These are phyloP conservation scores for Connochaetes taurinus DNA, from an alignment of 2,113 vertebrate genomes.

Conservation along the genomic window DNA sequence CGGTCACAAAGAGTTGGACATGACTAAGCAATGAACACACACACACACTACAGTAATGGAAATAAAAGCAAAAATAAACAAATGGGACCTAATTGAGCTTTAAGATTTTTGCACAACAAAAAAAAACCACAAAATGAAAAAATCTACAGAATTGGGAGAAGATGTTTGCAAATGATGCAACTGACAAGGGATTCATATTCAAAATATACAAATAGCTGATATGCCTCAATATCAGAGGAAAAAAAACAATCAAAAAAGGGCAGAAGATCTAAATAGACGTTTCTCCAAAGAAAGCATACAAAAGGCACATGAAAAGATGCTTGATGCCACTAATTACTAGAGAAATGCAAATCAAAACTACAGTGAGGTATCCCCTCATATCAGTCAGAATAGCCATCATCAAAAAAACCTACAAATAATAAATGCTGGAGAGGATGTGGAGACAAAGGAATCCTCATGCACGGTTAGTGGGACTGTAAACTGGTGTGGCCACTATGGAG, in stretches of 20 bases:
- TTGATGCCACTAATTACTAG: not conserved
- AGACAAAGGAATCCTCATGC: not conserved
- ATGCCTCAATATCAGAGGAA: not conserved
- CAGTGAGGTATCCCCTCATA: not conserved
- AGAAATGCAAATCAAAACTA: not conserved
- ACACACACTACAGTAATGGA: not conserved
- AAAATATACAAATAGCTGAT: not conserved
- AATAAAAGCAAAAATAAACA: not conserved
- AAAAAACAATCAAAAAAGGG: not conserved
- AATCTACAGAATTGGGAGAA: not conserved
- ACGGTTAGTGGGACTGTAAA: not conserved
- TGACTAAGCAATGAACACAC: not conserved
- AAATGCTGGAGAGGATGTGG: not conserved
- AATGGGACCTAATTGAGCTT: not conserved
- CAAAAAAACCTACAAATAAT: not conserved
- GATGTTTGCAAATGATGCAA: not conserved
- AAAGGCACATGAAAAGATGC: not conserved
- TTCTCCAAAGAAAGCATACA: not conserved
- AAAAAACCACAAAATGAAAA: not conserved
- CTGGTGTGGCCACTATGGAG: not conserved
- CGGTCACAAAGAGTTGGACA: fast-evolving
- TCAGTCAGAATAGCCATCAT: not conserved
- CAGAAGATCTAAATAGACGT: not conserved
- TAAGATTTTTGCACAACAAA: not conserved
- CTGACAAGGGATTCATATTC: not conserved